These are phyloP conservation scores for Chydorus sphaericus DNA, from an alignment of 2,888 invertebrate species.

Conservation along the genomic window DNA sequence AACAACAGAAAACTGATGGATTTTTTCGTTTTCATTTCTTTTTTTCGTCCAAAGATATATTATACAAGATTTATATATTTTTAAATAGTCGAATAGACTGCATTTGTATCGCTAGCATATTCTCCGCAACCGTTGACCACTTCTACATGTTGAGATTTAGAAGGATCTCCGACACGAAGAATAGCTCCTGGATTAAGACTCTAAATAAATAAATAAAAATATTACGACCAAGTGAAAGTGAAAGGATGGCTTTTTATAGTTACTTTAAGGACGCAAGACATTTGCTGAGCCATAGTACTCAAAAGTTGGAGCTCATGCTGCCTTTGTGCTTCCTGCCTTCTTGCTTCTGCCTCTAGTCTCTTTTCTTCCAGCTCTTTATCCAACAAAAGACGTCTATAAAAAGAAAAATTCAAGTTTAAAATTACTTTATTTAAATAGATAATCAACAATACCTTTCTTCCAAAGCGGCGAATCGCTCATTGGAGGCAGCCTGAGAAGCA, in stretches of 20 bases:
- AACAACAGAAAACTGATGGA: too few species aligned
- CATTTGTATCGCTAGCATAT: not conserved
- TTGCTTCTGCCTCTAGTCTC: conserved; percentile 11
- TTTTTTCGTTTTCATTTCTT: too few species aligned
- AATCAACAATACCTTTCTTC: not conserved
- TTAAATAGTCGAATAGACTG: conserved; percentile 10
- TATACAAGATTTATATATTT: too few species aligned
- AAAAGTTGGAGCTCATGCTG: conserved; percentile 11
- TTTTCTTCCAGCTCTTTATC: conserved; percentile 14
- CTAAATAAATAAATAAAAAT: not conserved
- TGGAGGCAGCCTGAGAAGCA: conserved; percentile 5
- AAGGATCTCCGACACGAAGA: not conserved
- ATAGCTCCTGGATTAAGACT: conserved; percentile 5
- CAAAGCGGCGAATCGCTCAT: conserved; percentile 12
- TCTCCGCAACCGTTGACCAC: conserved; percentile 3
- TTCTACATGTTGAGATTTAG: not conserved
- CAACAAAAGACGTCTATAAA: not conserved
- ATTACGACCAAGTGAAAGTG: not conserved
- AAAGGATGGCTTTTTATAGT: too few species aligned
- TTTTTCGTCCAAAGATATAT: too few species aligned
- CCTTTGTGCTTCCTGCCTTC: conserved; percentile 11
- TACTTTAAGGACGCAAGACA: conserved; percentile 11
- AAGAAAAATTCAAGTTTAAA: not conserved
- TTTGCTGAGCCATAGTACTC: conserved; percentile 14
- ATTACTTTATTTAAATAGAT: not conserved